Conservation (phyloP, 2,888 invertebrate species). For the Crepidodera aurea region DNA sequence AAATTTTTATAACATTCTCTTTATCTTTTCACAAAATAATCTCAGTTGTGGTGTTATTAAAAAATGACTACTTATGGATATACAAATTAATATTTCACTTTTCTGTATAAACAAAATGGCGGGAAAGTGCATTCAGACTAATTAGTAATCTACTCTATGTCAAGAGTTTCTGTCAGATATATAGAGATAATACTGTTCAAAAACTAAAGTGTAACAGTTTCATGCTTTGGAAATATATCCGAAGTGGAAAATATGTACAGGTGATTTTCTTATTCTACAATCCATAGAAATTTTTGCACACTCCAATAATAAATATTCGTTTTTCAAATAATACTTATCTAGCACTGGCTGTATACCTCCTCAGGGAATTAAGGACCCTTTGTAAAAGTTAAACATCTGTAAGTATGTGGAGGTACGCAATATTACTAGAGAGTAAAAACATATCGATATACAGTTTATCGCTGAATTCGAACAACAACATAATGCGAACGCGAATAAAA, state of each 20-base stretch:
- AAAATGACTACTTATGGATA: background rate
- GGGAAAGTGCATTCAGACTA: slow-evolving; percentile 7
- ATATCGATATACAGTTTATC: too few relatives aligned
- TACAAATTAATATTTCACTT: background rate
- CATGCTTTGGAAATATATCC: slow-evolving; percentile 13
- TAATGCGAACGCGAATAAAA: background rate
- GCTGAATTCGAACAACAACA: background rate
- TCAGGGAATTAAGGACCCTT: too few relatives aligned
- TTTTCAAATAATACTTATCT: too few relatives aligned
- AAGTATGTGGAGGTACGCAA: too few relatives aligned
- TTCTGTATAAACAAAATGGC: background rate
- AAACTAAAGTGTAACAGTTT: slow-evolving; percentile 1
- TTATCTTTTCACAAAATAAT: background rate
- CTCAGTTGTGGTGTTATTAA: slow-evolving; percentile 12
- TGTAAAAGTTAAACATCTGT: too few relatives aligned
- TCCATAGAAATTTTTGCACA: too few relatives aligned
- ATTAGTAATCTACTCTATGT: slow-evolving; percentile 15
- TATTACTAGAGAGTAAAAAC: too few relatives aligned
- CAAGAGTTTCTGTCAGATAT: background rate
- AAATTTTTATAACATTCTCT: background rate
- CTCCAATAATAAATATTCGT: too few relatives aligned
- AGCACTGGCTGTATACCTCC: too few relatives aligned
- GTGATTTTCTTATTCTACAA: slow-evolving; percentile 10
- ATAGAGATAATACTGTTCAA: slow-evolving; percentile 1
- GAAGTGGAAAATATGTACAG: slow-evolving; percentile 15